Percentiles rank a stretch among this genome's conserved stretches.
Evolutionary conservation across 2,888 invertebrate species (phyloP).

Genomic region (Drosophila limbata): DNA sequence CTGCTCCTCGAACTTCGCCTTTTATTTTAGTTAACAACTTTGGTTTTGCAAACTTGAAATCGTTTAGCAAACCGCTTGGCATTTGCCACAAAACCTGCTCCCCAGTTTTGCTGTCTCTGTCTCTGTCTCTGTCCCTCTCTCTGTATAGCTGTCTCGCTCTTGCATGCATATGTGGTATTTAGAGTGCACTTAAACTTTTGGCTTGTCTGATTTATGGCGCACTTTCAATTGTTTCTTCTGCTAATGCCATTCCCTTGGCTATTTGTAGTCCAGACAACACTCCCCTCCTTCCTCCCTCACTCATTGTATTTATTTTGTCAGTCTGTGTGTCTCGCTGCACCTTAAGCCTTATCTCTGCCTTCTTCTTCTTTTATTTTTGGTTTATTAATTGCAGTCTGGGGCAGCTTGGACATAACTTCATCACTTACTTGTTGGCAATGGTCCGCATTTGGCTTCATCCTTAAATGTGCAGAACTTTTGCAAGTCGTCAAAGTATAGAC

Average conservation of each 20-base stretch:
- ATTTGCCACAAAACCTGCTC: slow-evolving; percentile 58
- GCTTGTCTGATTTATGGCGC: slow-evolving; percentile 71
- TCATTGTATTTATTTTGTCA: not conserved
- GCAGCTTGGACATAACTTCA: slow-evolving; percentile 49
- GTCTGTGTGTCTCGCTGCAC: not conserved
- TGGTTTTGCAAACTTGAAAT: slow-evolving; percentile 69
- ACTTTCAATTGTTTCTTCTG: slow-evolving; percentile 73
- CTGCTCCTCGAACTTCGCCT: slow-evolving; percentile 54
- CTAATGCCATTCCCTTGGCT: slow-evolving; percentile 44
- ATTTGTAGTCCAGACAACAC: slow-evolving; percentile 45
- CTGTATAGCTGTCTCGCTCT: slow-evolving; percentile 15
- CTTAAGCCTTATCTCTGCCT: slow-evolving; percentile 15
- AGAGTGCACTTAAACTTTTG: slow-evolving; percentile 77
- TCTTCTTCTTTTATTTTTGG: slow-evolving; percentile 7
- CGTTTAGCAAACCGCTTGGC: slow-evolving; percentile 77
- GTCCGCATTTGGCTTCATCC: slow-evolving; percentile 95
- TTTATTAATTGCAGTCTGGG: slow-evolving; percentile 53
- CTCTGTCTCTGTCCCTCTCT: not conserved
- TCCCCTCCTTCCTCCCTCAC: not conserved
- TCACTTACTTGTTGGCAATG: slow-evolving; percentile 93
- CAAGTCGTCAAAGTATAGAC: slow-evolving; percentile 95
- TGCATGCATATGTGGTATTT: slow-evolving; percentile 56
- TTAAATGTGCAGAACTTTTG: slow-evolving; percentile 96
- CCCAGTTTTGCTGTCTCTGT: slow-evolving; percentile 1
- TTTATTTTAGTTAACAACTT: slow-evolving; percentile 65